A percentile compares a stretch with the other conserved stretches of the same genome.
Conservation (phyloP, 2,113 vertebrate genomes). For the Epinephelus lanceolatus region DNA sequence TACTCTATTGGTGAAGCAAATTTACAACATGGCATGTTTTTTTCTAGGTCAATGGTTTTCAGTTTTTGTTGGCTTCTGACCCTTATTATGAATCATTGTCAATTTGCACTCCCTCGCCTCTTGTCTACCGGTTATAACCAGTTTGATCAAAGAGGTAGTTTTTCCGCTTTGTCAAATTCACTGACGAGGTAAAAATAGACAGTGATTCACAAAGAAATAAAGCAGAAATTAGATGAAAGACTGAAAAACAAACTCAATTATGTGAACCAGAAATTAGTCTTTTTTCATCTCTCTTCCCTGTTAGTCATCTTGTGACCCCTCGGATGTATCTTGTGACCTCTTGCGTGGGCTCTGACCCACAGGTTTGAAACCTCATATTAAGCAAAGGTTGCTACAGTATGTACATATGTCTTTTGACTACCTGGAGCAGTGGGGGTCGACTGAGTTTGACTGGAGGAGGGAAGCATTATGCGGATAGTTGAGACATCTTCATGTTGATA, state of each 20-base stretch:
- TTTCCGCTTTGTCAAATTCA: too few relatives aligned
- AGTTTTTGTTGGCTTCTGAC: background rate
- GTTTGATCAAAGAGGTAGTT: background rate
- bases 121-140: background rate
- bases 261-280: background rate
- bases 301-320: background rate
- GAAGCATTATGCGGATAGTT: background rate
- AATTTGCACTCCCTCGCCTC: background rate
- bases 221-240: background rate
- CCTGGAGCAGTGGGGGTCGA: background rate
- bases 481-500: background rate
- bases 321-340: background rate
- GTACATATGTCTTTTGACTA: background rate
- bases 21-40: background rate
- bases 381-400: background rate
- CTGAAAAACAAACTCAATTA: background rate
- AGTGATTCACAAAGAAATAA: background rate
- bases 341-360: background rate
- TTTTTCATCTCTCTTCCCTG: background rate
- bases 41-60: background rate
- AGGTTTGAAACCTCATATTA: background rate
- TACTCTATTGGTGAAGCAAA: background rate
- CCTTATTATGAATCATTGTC: background rate
- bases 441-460: conserved; percentile 1
- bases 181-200: background rate